Conservation (phyloP, 2,113 vertebrate genomes). For the Dipodomys merriami region DNA sequence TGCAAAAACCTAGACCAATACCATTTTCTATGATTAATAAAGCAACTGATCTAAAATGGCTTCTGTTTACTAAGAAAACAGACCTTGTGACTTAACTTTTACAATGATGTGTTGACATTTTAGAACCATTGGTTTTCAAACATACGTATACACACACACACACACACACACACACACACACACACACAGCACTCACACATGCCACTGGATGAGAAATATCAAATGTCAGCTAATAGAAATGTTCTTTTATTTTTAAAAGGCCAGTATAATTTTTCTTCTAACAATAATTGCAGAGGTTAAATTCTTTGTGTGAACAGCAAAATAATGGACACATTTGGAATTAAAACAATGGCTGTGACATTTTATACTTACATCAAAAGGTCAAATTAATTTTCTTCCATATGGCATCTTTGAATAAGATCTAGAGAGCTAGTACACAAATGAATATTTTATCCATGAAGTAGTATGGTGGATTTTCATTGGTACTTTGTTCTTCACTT, state of each 20-base stretch:
- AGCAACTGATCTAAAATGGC: background rate
- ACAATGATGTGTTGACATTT: slow-evolving; percentile 45
- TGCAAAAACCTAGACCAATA: background rate
- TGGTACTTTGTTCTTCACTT: slow-evolving; percentile 21
- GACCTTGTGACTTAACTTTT: slow-evolving; percentile 53
- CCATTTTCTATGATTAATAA: background rate
- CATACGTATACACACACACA: no score
- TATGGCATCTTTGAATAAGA: slow-evolving; percentile 36
- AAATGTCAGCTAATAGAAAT: slow-evolving; percentile 61
- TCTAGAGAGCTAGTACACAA: background rate
- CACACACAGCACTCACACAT: no score
- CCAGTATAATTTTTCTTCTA: slow-evolving; percentile 53
- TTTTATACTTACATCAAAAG: slow-evolving; percentile 59
- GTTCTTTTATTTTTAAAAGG: slow-evolving; percentile 61
- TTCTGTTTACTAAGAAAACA: slow-evolving; percentile 32
- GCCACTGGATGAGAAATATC: slow-evolving; percentile 54
- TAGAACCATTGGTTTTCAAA: slow-evolving; percentile 50
- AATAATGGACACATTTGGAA: slow-evolving; percentile 53
- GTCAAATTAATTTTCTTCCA: slow-evolving; percentile 60
- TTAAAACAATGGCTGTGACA: slow-evolving; percentile 49
- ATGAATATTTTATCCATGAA: background rate
- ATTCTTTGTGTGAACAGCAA: slow-evolving; percentile 59
- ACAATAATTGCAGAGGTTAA: slow-evolving; percentile 65
- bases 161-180: no score
- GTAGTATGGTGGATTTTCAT: background rate